Evolutionary conservation across 2,797 vertebrate genomes (phyloP).

Genomic region (Lepilemur ruficaudatus): DNA sequence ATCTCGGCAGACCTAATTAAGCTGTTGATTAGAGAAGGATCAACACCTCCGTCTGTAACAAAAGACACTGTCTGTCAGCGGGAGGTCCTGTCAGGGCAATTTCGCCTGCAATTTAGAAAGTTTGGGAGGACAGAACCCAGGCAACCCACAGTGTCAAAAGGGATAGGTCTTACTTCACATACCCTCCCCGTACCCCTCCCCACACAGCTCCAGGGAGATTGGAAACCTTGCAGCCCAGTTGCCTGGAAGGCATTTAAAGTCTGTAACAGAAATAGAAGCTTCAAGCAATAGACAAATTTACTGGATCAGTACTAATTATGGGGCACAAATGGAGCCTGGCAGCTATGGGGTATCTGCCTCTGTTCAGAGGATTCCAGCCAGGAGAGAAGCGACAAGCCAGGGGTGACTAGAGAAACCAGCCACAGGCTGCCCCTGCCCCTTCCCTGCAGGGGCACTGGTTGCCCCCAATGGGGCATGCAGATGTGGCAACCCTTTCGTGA

Average conservation of each 20-base stretch:
- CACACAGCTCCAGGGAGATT: background rate
- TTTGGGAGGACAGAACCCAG: conserved; percentile 52
- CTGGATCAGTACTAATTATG: background rate
- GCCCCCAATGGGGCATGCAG: fast-evolving
- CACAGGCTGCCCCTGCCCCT: background rate
- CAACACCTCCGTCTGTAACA: conserved; percentile 76
- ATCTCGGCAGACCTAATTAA: conserved; percentile 79
- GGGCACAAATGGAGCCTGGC: background rate
- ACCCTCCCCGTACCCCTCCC: background rate
- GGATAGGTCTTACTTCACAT: background rate
- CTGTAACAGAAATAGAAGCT: conserved; percentile 35
- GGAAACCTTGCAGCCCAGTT: background rate
- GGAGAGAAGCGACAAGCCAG: background rate
- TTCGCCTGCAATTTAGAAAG: background rate
- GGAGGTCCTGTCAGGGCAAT: conserved; percentile 22
- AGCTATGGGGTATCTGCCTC: background rate
- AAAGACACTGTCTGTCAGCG: conserved; percentile 68
- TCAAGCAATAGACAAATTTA: background rate
- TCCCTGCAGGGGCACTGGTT: background rate
- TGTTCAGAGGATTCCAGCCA: background rate
- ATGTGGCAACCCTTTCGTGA: background rate
- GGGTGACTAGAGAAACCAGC: background rate
- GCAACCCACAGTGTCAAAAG: background rate
- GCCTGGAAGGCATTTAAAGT: conserved; percentile 20
- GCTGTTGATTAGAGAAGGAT: conserved; percentile 77